Conservation (phyloP, 1,140 invertebrate species). For the Artemia franciscana region DNA sequence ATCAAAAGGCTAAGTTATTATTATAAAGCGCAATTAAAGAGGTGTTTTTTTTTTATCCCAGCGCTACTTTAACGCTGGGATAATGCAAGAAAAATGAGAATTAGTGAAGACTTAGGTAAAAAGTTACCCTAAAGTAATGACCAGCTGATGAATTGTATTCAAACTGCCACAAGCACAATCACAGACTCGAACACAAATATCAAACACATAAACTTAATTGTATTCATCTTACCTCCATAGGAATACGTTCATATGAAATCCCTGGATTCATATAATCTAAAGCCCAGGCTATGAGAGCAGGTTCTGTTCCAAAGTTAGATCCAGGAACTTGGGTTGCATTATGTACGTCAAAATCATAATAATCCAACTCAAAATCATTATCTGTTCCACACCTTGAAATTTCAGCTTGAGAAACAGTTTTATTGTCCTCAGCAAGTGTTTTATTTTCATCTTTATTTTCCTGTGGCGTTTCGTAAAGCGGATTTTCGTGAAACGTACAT, state of each 20-base stretch:
- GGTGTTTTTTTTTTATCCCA: too few relatives aligned
- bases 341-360: constrained; percentile 7
- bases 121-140: too few relatives aligned
- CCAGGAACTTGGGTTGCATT: constrained; percentile 5
- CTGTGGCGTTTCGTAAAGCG: not conserved
- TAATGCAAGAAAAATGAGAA: too few relatives aligned
- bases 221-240: not conserved
- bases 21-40: too few relatives aligned
- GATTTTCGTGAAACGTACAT: not conserved
- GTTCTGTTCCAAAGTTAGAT: constrained; percentile 1
- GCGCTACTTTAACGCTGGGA: too few relatives aligned
- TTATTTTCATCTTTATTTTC: not conserved
- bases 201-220: too few relatives aligned
- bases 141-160: too few relatives aligned
- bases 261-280: not conserved
- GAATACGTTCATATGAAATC: not conserved
- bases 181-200: too few relatives aligned
- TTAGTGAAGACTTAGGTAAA: too few relatives aligned
- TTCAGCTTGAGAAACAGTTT: not conserved
- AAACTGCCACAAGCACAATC: too few relatives aligned
- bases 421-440: not conserved
- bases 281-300: not conserved
- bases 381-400: constrained; percentile 4
- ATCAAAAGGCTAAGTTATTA: too few relatives aligned
- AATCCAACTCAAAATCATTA: constrained; percentile 6